These are phyloP conservation scores for Ephestia elutella DNA, from an alignment of 1,140 invertebrate species.

Conservation along the genomic window DNA sequence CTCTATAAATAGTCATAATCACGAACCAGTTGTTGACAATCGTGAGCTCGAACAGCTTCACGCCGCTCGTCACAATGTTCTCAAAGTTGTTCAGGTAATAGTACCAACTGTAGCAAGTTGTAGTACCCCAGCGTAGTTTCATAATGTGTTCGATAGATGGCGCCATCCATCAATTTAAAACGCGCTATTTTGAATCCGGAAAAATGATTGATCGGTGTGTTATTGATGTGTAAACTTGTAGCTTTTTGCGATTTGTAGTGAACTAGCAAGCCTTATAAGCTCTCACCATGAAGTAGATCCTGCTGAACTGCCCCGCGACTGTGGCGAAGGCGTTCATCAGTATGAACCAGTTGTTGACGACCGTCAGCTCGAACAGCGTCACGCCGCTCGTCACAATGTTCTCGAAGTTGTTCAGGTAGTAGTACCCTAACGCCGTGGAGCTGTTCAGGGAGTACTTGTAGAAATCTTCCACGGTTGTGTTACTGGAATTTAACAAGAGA, in stretches of 20 bases:
- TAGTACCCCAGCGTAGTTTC: conserved; percentile 89
- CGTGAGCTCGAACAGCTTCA: conserved; percentile 93
- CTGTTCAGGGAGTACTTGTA: conserved; percentile 82
- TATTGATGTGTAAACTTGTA: no score
- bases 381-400: conserved; percentile 84
- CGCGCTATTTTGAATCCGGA: no score
- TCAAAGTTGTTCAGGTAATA: conserved; percentile 93
- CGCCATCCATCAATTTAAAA: no score
- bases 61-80: conserved; percentile 81
- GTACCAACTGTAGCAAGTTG: no score
- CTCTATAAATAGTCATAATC: no score
- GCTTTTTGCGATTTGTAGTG: no score
- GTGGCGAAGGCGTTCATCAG: conserved; percentile 92
- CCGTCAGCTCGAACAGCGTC: conserved; percentile 92
- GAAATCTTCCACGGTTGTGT: conserved; percentile 89
- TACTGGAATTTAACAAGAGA: conserved; percentile 69
- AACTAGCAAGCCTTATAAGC: no score
- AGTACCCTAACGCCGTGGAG: conserved; percentile 83
- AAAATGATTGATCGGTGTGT: no score
- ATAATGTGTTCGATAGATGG: no score
- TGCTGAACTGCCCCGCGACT: conserved; percentile 79
- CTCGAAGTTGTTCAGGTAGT: conserved; percentile 92
- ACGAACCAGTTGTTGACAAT: conserved; percentile 96
- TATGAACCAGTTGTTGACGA: conserved; percentile 94
- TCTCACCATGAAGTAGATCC: conserved; percentile 88